Base-by-base conservation (phyloP, 2,797 vertebrate species). In the Mormyrus hasselquistii region DNA sequence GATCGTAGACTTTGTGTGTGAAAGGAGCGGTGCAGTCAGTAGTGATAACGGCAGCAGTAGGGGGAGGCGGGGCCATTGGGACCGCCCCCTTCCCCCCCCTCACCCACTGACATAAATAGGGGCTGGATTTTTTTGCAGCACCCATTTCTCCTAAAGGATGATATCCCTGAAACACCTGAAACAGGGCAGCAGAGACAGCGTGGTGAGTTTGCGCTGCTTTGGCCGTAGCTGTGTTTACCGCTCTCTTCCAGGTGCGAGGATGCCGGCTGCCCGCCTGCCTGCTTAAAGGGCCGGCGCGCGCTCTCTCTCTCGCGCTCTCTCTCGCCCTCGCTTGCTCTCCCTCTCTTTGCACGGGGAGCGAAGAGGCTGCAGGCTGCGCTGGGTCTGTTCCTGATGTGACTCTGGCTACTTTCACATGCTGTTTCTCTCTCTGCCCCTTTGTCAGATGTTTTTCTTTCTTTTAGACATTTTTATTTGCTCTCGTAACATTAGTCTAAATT, bases 151-250 rank as follows among this genome's bases (percentile, higher is more conserved):
- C 90, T 76, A 59, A 86, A 96, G 94, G 93, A 96, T 96, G 95
- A 95, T 95, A 91, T 96, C 95, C 92, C 94, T 96, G 92, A 96
- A 96, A 94, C 96, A 96, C 95, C 95, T 96, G 94, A 96, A 96
- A 90, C 95, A 94, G 92, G 95, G 96, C 93, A 94, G 92, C 95
- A 95, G 94, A 94, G 94, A 94, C 93, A 96, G 93, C 88, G 94
- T 93, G 96, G 95, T 96, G 94, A 96, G 96, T 96, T 93, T 69
- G 25, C 14, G 29, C n/a, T 62, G 44, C 69, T 88, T 47, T 16
- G 62, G 41, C 55, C n/a, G 38, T 83, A 4, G 47, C 87, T 22
- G 57, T 62, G 73, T 59, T 59, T 88, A 84, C 76, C 25, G 16
- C 57, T 41, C 44, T 69, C 89, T 62, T 86, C 89, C 62, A 91